Conservation (phyloP, 2,113 vertebrate species). For the Silurus glanis region DNA sequence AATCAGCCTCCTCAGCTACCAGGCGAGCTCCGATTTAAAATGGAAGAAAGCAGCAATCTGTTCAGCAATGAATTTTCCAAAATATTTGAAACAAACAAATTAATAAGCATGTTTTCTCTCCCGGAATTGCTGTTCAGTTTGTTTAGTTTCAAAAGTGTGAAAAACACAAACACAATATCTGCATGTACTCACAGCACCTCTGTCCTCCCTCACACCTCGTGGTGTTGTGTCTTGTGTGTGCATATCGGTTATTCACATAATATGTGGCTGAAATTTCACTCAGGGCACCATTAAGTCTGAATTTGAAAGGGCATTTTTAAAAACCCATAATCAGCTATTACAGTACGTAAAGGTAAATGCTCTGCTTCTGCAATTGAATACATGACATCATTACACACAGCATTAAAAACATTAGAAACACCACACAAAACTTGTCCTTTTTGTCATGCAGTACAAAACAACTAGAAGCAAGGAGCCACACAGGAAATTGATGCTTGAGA, state of each 20-base stretch:
- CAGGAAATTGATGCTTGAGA: conserved; percentile 11
- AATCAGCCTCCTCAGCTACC: neutral
- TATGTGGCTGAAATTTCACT: neutral
- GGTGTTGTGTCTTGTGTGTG: neutral
- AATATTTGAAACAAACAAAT: neutral
- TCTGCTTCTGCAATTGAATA: neutral
- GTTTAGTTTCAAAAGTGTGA: neutral
- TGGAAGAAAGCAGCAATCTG: neutral
- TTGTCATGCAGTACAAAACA: neutral
- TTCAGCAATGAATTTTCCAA: neutral
- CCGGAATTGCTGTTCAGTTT: neutral
- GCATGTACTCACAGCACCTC: neutral
- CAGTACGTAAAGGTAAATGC: neutral
- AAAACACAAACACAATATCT: neutral
- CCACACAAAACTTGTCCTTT: neutral
- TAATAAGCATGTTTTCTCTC: neutral
- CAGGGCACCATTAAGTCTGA: neutral
- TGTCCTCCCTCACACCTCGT: neutral
- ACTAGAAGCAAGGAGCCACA: neutral
- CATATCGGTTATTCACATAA: neutral
- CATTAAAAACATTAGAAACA: neutral
- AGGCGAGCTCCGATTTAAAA: neutral
- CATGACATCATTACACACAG: neutral
- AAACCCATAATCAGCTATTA: neutral
- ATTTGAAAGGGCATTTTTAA: neutral